These are phyloP conservation scores for Neomonachus schauinslandi DNA, from an alignment of 2,113 vertebrate genomes.

Conservation along the genomic window DNA sequence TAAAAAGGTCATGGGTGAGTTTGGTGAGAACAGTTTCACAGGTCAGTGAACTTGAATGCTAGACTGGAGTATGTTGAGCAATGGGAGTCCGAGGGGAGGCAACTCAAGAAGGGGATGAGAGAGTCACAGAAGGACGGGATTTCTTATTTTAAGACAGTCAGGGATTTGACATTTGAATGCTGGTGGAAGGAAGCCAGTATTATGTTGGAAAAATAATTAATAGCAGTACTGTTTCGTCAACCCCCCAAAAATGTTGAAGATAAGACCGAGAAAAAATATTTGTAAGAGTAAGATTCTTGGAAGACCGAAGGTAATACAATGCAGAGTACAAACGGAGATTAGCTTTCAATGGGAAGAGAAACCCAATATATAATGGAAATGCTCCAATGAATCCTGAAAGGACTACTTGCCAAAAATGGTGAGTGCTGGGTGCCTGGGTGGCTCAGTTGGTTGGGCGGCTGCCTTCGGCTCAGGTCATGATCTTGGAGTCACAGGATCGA, in stretches of 20 bases:
- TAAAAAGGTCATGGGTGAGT: neutral
- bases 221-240: neutral
- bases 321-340: neutral
- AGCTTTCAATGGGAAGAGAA: neutral
- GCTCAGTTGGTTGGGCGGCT: too few relatives aligned
- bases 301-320: neutral
- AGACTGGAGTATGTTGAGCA: neutral
- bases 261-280: neutral
- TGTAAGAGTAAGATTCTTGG: neutral
- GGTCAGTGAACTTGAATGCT: neutral
- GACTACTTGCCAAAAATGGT: neutral
- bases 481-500: too few relatives aligned
- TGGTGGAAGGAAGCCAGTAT: neutral
- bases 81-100: neutral
- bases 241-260: neutral
- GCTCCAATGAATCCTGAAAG: neutral
- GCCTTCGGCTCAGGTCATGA: too few relatives aligned
- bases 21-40: neutral
- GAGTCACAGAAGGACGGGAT: neutral
- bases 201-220: neutral
- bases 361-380: neutral
- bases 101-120: neutral
- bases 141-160: neutral
- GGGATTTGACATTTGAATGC: neutral
- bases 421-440: too few relatives aligned